These are phyloP conservation scores for Aspidoscelis tigris DNA, from an alignment of 2,113 vertebrate species.

Conservation along the genomic window DNA sequence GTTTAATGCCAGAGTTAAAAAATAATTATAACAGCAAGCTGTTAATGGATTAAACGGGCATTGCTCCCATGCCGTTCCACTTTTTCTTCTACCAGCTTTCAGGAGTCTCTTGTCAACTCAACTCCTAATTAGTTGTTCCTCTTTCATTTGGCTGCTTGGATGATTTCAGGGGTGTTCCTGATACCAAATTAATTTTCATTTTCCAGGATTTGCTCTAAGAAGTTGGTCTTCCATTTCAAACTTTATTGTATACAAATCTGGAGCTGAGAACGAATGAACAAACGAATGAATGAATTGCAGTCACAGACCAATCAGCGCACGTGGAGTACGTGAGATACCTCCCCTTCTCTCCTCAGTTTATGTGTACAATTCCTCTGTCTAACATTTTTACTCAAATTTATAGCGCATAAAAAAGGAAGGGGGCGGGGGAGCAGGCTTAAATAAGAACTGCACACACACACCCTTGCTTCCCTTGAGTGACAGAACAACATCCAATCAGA, in stretches of 20 bases:
- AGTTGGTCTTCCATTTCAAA: slow-evolving; percentile 36
- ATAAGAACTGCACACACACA: too few species aligned
- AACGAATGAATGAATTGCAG: too few species aligned
- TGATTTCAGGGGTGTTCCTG: slow-evolving; percentile 57
- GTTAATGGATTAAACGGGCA: slow-evolving; percentile 59
- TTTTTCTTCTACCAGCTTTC: slow-evolving; percentile 55
- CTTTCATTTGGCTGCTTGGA: slow-evolving; percentile 61
- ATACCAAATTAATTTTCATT: slow-evolving; percentile 69
- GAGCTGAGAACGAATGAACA: slow-evolving; percentile 15
- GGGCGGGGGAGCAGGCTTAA: too few species aligned
- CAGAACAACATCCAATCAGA: too few species aligned
- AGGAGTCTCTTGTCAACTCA: slow-evolving; percentile 55
- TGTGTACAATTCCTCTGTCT: too few species aligned
- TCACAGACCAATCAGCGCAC: too few species aligned
- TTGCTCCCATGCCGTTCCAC: slow-evolving; percentile 53
- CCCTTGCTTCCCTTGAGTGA: too few species aligned
- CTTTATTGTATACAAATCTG: slow-evolving; percentile 59
- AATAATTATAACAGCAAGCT: slow-evolving; percentile 63
- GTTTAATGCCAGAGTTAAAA: slow-evolving; percentile 55
- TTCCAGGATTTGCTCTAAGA: slow-evolving; percentile 60
- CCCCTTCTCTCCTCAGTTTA: too few species aligned
- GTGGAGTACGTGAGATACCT: too few species aligned
- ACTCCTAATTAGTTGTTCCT: slow-evolving; percentile 66
- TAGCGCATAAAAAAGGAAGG: too few species aligned
- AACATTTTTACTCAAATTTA: too few species aligned